Evolutionary conservation across 2,888 invertebrate genomes (phyloP), one percentile per base, ranked within the genome.

Genomic region (Pandemis corylana): DNA sequence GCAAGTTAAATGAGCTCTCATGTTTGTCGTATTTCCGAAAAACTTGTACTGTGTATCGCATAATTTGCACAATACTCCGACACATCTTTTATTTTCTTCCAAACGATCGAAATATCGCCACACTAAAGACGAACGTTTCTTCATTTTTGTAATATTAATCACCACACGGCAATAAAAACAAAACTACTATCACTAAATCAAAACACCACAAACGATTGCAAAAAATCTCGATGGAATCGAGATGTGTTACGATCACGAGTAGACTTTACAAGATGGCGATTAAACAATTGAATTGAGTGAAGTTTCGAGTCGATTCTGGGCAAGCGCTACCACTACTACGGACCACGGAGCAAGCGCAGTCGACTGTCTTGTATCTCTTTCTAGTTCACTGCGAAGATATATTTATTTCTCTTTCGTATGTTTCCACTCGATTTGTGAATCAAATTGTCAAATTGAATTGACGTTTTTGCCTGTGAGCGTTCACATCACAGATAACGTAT

Each of bases 31-130:
- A 81, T 94, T 94, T 68, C 94, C 94, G 78, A 93, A 94, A 83
- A 88, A 94, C 83, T 94, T 94, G 78, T 94, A 94, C 76, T 92
- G 90, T 72, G 86, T 85, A 77, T 93, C 94, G 85, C 94, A 94
- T 79, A 94, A 86, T 89, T 93, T 93, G 84, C 94, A 94, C 88
- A 92, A 80, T 79, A 94, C 93, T 63, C 89, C 86, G 13, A 89
- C 83, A 80, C 92, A 91, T 84, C 92, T 85, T 36, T 88, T 85
- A 79, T 89, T 85, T 75, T 90, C 84, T 82, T 87, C 84, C 61
- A 94, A 76, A 42, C 93, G 90, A 78, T 94, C 94, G 78, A 93
- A 94, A 82, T 94, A 93, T 79, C 88, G 88, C 94, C 94, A 94
- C 79, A 92, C 94, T 53, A 90, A 80, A 46, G 94, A 93, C 68